These are phyloP conservation scores for Tipula helvola DNA, from an alignment of 2,888 invertebrate species.

Conservation along the genomic window DNA sequence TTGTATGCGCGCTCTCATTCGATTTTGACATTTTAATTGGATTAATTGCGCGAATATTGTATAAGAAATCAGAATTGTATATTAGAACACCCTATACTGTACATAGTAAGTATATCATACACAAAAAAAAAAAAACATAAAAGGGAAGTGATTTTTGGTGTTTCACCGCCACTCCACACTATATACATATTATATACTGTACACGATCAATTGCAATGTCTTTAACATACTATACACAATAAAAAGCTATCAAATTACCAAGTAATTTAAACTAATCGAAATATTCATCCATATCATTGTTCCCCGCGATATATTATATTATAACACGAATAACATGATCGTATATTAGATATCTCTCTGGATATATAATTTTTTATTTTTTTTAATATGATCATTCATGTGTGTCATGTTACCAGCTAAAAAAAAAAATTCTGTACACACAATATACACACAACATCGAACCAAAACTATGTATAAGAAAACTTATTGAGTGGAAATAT, in stretches of 20 bases:
- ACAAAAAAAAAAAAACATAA: not conserved
- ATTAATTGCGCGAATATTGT: not conserved
- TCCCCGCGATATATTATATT: not conserved
- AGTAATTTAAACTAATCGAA: slow-evolving; percentile 4
- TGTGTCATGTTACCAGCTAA: not conserved
- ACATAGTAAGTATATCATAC: not conserved
- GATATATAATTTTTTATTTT: not conserved
- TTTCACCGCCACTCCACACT: not conserved
- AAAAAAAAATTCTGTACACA: not conserved
- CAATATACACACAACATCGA: not conserved
- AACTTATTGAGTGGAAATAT: not conserved
- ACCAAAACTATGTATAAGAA: not conserved
- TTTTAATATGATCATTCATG: not conserved
- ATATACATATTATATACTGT: not conserved
- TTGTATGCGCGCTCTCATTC: not conserved
- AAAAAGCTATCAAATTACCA: not conserved
- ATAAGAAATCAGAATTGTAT: not conserved
- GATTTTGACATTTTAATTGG: slow-evolving; percentile 4
- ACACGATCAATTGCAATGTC: not conserved
- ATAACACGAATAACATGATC: not conserved
- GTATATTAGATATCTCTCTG: not conserved
- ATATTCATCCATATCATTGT: slow-evolving; percentile 4
- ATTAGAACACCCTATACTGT: not conserved
- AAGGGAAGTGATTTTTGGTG: slow-evolving; percentile 4
- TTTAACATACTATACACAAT: not conserved